Conservation (phyloP, 2,888 invertebrate genomes). For the Andrena haemorrhoa region DNA sequence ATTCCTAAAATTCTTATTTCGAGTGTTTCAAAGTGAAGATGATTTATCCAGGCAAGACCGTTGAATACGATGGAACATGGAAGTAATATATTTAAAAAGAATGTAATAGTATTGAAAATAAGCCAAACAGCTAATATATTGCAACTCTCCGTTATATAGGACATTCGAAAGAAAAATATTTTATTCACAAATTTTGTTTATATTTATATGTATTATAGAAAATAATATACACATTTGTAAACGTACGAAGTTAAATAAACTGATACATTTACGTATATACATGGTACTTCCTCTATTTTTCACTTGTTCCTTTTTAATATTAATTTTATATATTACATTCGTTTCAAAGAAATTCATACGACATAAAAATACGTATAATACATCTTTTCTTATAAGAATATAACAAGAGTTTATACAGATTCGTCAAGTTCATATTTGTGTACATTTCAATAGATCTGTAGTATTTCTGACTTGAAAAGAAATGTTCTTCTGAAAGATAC, state of each 20-base stretch:
- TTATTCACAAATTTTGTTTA: slow-evolving; percentile 33
- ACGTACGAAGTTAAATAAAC: slow-evolving; percentile 28
- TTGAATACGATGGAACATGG: slow-evolving; percentile 11
- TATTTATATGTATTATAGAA: slow-evolving; percentile 25
- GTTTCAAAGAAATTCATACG: slow-evolving; percentile 19
- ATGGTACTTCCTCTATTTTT: slow-evolving; percentile 25
- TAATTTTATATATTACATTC: slow-evolving; percentile 16
- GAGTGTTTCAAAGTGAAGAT: slow-evolving; percentile 2
- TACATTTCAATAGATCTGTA: slow-evolving; percentile 8
- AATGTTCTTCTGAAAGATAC: slow-evolving; percentile 23
- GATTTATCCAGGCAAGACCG: slow-evolving; percentile 9
- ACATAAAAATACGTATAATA: slow-evolving; percentile 30
- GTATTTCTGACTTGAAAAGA: not conserved
- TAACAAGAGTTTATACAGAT: not conserved
- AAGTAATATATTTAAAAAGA: slow-evolving; percentile 20
- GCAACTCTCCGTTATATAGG: slow-evolving; percentile 1
- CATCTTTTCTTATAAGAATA: slow-evolving; percentile 25
- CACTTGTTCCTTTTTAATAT: slow-evolving; percentile 14
- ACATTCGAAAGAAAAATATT: slow-evolving; percentile 26
- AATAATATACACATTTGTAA: slow-evolving; percentile 39
- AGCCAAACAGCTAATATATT: slow-evolving; percentile 28
- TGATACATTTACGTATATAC: slow-evolving; percentile 34
- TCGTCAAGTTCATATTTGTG: slow-evolving; percentile 17
- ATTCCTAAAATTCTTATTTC: not conserved
- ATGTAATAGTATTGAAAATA: slow-evolving; percentile 21